Percentiles rank a stretch among this genome's conserved stretches.
phyloP scores from a whole-genome alignment of 2,113 vertebrate genomes.

The Pomatostomus ruficeps region DNA sequence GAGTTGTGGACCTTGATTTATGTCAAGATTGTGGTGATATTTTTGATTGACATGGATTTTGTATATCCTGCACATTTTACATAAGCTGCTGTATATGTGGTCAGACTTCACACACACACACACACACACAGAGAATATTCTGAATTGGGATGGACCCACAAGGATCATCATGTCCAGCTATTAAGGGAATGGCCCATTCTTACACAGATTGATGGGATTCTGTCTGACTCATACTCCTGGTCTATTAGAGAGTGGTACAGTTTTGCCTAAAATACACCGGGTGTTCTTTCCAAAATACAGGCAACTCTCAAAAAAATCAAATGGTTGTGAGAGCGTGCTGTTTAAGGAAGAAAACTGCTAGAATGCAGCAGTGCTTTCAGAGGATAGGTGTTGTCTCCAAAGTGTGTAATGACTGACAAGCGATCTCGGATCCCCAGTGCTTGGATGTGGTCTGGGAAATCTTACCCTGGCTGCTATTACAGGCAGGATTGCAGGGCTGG shows the following conservation, averaged over 20 bases:
- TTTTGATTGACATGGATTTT: background rate
- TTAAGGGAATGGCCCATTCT: too few species aligned
- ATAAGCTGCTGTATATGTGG: background rate
- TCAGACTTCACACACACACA: background rate
- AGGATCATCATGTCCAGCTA: too few species aligned
- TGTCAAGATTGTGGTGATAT: background rate
- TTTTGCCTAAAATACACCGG: background rate
- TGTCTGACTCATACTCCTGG: background rate
- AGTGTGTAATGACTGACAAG: background rate
- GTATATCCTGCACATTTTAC: background rate
- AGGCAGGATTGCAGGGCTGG: background rate
- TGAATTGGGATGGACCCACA: background rate
- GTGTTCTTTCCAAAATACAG: background rate
- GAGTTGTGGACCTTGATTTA: background rate
- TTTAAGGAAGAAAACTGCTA: background rate
- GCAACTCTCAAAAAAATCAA: background rate
- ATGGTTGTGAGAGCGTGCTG: background rate
- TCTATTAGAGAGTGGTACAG: background rate
- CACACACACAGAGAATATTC: background rate
- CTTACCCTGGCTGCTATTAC: background rate
- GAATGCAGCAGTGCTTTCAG: background rate
- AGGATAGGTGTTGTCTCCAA: accelerated
- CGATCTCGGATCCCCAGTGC: background rate
- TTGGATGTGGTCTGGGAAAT: background rate
- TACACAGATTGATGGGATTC: background rate